Percentiles rank a stretch among this genome's conserved stretches.
Conservation (phyloP, 2,888 invertebrate species). For the Acheta domesticus region DNA sequence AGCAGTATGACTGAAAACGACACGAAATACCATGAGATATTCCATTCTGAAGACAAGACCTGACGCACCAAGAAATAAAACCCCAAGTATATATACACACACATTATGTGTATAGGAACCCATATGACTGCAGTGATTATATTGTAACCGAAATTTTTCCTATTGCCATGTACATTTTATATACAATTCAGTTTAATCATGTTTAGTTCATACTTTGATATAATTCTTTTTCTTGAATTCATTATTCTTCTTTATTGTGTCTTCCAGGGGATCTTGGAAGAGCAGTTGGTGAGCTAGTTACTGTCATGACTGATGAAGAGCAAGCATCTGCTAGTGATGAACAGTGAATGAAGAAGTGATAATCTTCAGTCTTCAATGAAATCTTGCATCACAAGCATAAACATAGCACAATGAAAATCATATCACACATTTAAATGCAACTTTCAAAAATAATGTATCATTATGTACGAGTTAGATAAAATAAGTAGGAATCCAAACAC, state of each 20-base stretch:
- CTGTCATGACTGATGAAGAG: conserved; percentile 79
- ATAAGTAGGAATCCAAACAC: conserved; percentile 2
- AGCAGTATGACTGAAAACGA: too few relatives aligned
- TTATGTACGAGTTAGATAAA: background rate
- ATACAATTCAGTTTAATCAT: too few relatives aligned
- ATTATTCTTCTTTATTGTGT: too few relatives aligned
- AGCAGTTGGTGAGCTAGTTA: conserved; percentile 84
- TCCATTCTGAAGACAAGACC: too few relatives aligned
- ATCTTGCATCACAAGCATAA: background rate
- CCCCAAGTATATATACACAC: too few relatives aligned
- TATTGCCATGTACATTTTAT: too few relatives aligned
- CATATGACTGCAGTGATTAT: background rate
- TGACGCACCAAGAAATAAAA: too few relatives aligned
- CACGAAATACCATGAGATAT: too few relatives aligned
- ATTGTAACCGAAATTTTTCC: too few relatives aligned
- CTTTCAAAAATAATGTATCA: background rate
- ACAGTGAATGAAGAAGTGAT: background rate
- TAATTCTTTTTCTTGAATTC: too few relatives aligned
- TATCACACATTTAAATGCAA: background rate
- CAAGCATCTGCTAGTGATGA: conserved; percentile 21
- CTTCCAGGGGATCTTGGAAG: conserved; percentile 75
- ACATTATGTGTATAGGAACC: background rate
- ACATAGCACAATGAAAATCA: background rate
- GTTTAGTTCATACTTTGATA: too few relatives aligned
- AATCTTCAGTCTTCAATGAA: background rate